Percentiles rank a stretch among this genome's conserved stretches.
phyloP scores from a whole-genome alignment of 1,140 invertebrate species.

The Laupala kohalensis region DNA sequence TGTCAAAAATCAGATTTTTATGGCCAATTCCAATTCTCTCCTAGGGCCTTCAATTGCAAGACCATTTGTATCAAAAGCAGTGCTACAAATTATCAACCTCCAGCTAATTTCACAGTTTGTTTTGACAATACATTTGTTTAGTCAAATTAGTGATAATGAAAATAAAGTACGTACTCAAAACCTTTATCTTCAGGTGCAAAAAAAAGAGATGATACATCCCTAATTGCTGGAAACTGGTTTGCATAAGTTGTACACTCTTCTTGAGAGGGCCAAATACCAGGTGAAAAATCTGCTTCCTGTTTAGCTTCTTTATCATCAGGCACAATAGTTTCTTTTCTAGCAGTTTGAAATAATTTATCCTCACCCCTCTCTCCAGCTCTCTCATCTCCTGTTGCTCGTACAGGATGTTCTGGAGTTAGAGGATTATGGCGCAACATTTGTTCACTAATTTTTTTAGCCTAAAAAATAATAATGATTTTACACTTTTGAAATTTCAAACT shows the following conservation, averaged over 20 bases:
- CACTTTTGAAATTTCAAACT: neutral
- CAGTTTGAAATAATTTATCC: no score
- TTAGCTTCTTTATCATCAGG: neutral
- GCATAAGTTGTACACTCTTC: constrained; percentile 2
- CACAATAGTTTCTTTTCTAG: neutral
- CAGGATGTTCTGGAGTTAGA: neutral
- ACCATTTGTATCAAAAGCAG: no score
- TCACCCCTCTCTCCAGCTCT: neutral
- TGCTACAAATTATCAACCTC: no score
- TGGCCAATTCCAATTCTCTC: no score
- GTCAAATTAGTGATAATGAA: no score
- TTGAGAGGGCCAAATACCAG: neutral
- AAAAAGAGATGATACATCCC: constrained; percentile 29
- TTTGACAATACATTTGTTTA: no score
- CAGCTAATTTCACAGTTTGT: no score
- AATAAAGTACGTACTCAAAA: constrained; percentile 50
- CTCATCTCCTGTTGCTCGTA: neutral
- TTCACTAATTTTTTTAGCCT: constrained; percentile 21
- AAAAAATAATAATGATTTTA: neutral
- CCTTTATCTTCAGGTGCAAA: constrained; percentile 63
- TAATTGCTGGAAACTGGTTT: neutral
- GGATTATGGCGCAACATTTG: constrained; percentile 12
- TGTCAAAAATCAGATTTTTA: no score
- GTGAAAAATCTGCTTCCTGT: neutral
- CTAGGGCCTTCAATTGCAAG: no score